Conservation (phyloP, 2,113 vertebrate genomes). For the Nansenia antarctica region DNA sequence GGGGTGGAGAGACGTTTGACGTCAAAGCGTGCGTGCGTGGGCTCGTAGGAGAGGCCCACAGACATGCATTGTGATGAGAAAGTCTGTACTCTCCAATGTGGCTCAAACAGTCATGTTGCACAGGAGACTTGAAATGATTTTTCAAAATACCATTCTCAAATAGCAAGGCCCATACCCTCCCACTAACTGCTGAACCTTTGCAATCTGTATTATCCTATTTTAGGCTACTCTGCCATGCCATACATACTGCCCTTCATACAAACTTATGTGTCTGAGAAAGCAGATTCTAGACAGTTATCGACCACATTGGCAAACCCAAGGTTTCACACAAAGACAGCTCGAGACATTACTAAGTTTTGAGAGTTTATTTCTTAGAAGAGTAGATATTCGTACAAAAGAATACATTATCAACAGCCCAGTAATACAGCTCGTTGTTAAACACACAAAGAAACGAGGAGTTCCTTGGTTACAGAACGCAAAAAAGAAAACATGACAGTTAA, state of each 20-base stretch:
- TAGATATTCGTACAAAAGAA: constrained; percentile 9
- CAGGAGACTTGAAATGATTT: no score
- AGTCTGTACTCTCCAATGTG: background rate
- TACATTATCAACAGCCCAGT: constrained; percentile 8
- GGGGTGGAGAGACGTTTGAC: constrained; percentile 69
- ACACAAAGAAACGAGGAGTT: background rate
- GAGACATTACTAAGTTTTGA: constrained; percentile 8
- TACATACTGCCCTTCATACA: no score
- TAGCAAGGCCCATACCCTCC: no score
- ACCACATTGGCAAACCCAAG: no score
- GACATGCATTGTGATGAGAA: background rate
- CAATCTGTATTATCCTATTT: no score
- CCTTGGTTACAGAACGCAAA: constrained; percentile 11
- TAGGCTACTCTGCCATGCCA: no score
- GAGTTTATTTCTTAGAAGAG: constrained; percentile 43
- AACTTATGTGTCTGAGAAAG: no score
- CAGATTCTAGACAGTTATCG: no score
- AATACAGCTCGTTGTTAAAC: background rate
- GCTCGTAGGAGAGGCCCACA: constrained; percentile 45
- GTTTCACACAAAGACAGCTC: background rate
- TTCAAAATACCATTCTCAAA: no score
- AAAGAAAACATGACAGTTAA: no score
- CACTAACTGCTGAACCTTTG: no score
- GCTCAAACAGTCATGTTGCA: no score
- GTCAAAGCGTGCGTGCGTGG: constrained; percentile 66